A percentile compares a stretch with the other conserved stretches of the same genome.
Evolutionary conservation across 2,888 invertebrate species (phyloP).

Genomic region (Druceiella hillmani): DNA sequence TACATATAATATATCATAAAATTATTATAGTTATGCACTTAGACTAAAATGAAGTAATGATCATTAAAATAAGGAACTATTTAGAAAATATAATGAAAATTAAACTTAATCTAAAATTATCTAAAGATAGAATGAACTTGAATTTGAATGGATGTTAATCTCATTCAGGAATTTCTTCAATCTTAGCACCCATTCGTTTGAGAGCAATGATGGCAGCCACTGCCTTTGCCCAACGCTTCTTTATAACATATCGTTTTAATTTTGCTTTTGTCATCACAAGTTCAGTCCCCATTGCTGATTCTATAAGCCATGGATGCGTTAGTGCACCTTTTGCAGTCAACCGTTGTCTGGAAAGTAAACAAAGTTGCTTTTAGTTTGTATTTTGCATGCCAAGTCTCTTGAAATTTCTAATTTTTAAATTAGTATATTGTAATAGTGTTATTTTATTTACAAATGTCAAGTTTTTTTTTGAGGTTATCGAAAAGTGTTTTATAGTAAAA

Average conservation of each 20-base stretch:
- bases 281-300: slow-evolving; percentile 59
- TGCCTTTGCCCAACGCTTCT: slow-evolving; percentile 86
- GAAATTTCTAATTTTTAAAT: slow-evolving; percentile 1
- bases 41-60: too few species aligned
- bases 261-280: slow-evolving; percentile 72
- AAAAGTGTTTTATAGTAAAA: too few species aligned
- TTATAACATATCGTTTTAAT: slow-evolving; percentile 82
- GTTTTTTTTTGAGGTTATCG: too few species aligned
- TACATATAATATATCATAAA: too few species aligned
- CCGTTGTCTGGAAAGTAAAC: slow-evolving; percentile 61
- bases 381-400: background rate
- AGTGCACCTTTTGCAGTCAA: slow-evolving; percentile 66
- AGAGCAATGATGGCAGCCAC: slow-evolving; percentile 84
- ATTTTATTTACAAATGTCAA: too few species aligned
- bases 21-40: too few species aligned
- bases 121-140: background rate
- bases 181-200: slow-evolving; percentile 78
- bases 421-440: too few species aligned
- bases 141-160: slow-evolving; percentile 15
- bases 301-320: slow-evolving; percentile 74
- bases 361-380: too few species aligned
- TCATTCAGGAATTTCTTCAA: slow-evolving; percentile 46
- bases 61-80: background rate
- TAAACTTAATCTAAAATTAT: background rate
- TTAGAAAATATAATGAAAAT: slow-evolving; percentile 1